phyloP scores from a whole-genome alignment of 1,140 invertebrate species.

The Drosophila miranda region DNA sequence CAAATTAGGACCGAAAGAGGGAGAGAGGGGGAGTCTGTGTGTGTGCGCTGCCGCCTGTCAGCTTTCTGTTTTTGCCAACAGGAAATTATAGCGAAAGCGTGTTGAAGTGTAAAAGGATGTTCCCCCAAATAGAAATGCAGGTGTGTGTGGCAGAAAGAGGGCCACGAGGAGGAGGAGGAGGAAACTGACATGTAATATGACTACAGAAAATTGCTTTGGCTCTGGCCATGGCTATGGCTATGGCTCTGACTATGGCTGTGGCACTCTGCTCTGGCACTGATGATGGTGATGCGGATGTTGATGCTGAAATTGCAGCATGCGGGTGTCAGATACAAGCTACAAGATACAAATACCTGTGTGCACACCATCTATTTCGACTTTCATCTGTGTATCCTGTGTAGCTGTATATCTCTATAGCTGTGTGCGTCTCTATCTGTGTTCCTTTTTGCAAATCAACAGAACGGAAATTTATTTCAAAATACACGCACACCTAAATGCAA shows the following conservation, averaged over 20 bases:
- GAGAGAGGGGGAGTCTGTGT: background rate
- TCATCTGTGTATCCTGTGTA: too few relatives aligned
- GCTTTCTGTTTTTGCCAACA: slow-evolving; percentile 52
- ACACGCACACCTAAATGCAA: slow-evolving; percentile 40
- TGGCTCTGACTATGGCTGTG: background rate
- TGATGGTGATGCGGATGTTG: slow-evolving; percentile 2
- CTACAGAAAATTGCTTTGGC: slow-evolving; percentile 57
- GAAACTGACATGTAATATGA: slow-evolving; percentile 72
- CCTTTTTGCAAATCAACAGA: slow-evolving; percentile 65
- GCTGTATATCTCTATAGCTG: slow-evolving; percentile 3
- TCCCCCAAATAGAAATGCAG: slow-evolving; percentile 32
- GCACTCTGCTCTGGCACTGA: too few relatives aligned
- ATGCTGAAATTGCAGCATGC: slow-evolving; percentile 48
- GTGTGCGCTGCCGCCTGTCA: slow-evolving; percentile 21
- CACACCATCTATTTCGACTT: too few relatives aligned
- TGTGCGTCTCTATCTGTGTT: slow-evolving; percentile 12
- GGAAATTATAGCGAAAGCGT: slow-evolving; percentile 75
- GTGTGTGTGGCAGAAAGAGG: slow-evolving; percentile 9
- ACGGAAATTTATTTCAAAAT: slow-evolving; percentile 79
- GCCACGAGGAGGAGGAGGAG: too few relatives aligned
- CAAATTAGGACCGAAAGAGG: slow-evolving; percentile 41
- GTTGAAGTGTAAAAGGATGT: slow-evolving; percentile 74
- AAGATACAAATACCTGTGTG: slow-evolving; percentile 27
- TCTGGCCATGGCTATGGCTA: slow-evolving; percentile 5
- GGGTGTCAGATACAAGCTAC: slow-evolving; percentile 62